Percentiles rank a stretch among this genome's conserved stretches.
Evolutionary conservation across 1,140 invertebrate species (phyloP).

Genomic region (Eriocheir sinensis): DNA sequence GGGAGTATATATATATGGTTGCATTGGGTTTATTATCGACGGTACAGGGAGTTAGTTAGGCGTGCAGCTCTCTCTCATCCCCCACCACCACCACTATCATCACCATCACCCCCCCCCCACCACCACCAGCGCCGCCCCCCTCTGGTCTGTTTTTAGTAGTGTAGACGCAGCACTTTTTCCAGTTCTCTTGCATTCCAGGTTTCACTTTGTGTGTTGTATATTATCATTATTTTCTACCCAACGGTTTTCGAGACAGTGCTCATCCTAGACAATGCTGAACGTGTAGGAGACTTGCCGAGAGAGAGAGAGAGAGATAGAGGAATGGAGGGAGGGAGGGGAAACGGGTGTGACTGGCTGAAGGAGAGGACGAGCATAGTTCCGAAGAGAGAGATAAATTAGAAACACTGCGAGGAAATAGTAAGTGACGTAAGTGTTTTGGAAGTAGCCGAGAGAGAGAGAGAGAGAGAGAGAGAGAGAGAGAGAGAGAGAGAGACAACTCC

Average conservation of each 20-base stretch:
- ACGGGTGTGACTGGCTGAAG: too few relatives aligned
- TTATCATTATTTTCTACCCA: not conserved
- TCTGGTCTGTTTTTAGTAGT: not conserved
- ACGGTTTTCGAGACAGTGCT: not conserved
- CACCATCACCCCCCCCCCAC: not conserved
- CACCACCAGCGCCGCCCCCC: not conserved
- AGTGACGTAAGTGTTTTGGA: too few relatives aligned
- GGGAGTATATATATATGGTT: too few relatives aligned
- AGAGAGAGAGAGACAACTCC: not conserved
- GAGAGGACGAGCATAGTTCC: too few relatives aligned
- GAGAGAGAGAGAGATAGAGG: not conserved
- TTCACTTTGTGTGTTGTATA: not conserved
- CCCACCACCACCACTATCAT: not conserved
- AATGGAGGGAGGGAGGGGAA: not conserved
- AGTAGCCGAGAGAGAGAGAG: not conserved
- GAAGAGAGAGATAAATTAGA: too few relatives aligned
- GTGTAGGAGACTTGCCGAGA: too few relatives aligned
- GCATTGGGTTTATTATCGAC: too few relatives aligned
- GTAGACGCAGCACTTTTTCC: not conserved
- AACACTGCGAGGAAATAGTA: too few relatives aligned
- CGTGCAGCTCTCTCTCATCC: not conserved
- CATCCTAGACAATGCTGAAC: too few relatives aligned
- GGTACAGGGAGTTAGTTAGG: too few relatives aligned
- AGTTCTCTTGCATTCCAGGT: not conserved
- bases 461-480: not conserved